Evolutionary conservation across 37 sponge, comb jelly and placozoan genomes (phyloP).

Genomic region (Beroe forskalii): DNA sequence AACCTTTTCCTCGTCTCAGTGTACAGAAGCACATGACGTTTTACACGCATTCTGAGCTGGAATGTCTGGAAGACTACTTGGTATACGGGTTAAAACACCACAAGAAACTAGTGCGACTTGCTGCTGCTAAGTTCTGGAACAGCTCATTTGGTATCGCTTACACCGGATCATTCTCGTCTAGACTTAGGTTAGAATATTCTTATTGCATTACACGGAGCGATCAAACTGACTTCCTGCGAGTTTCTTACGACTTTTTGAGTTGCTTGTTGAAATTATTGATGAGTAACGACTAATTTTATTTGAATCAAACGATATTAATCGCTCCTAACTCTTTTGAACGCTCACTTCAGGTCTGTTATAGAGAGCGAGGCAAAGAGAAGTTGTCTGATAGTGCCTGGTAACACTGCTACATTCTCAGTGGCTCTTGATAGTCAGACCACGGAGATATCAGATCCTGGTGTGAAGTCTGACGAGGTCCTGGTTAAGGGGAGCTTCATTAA

Average conservation of each 20-base stretch:
- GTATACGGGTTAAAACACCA: background rate
- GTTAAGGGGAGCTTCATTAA: constrained; percentile 51
- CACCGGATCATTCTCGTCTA: background rate
- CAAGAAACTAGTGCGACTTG: background rate
- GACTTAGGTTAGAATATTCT: constrained; percentile 17
- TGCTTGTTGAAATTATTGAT: too few species aligned
- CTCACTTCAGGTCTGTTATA: constrained; percentile 16
- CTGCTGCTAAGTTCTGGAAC: constrained; percentile 26
- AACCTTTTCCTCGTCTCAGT: too few species aligned
- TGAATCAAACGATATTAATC: too few species aligned
- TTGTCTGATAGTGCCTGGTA: constrained; percentile 22
- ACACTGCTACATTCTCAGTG: background rate
- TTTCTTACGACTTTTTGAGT: too few species aligned
- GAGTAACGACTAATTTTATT: too few species aligned
- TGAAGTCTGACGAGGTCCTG: background rate
- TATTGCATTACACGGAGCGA: too few species aligned
- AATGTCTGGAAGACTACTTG: constrained; percentile 15
- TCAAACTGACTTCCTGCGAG: too few species aligned
- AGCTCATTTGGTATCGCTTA: background rate
- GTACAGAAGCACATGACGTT: constrained; percentile 31
- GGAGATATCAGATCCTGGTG: background rate
- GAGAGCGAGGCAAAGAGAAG: constrained; percentile 42
- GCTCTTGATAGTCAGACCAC: background rate
- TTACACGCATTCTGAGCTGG: background rate
- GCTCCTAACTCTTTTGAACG: too few species aligned